Base-by-base conservation (phyloP, 2,797 vertebrate species). In the Xiphorhynchus erythropygius region DNA sequence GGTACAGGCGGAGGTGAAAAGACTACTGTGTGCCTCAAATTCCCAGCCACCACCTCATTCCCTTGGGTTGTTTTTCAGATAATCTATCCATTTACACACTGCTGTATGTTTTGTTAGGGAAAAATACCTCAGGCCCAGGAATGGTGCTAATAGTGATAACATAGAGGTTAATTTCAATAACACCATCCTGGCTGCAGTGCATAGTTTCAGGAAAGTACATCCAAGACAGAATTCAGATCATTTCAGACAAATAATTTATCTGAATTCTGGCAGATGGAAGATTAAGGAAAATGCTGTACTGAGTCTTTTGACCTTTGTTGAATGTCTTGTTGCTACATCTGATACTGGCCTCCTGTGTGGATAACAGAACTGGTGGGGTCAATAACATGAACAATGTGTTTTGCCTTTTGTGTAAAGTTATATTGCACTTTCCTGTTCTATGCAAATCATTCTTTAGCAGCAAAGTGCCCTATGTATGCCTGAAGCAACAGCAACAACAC, bases 101-200 rank as follows among this genome's bases (percentile, higher is more conserved):
- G 24, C 47, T 65, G 9, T n/a, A 76, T 52, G 32, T 18, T 62
- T 71, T 70, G 33, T 62, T 35, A 37, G 30, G 24, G 11, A 75
- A 89, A 85, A 83, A 32, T 0, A 2, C n/a, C 37, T 50, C 39
- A 55, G 39, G 28, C 35, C 18, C 56, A 33, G 65, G 50, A 83
- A 59, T 41, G 32, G 32, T 55, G 22, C n/a, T 84, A 85, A 74
- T 68, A 64, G 60, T 75, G 19, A 10, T 15, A 41, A 35, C 65
- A 28, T 68, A 53, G 33, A 77, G 46, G 64, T 49, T 79, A 44
- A 56, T 92, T 81, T 87, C 79, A 63, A 35, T 86, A 65, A 53
- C 50, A 46, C 5, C 1, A 0, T 52, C 37, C 86, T 89, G 63
- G 18, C 42, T 93, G 19, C 0, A 1, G 42, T 24, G 14, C 18